Percentiles rank a stretch among this genome's conserved stretches.
Conservation (phyloP, 1,140 invertebrate species). For the Dendrolimus punctatus region DNA sequence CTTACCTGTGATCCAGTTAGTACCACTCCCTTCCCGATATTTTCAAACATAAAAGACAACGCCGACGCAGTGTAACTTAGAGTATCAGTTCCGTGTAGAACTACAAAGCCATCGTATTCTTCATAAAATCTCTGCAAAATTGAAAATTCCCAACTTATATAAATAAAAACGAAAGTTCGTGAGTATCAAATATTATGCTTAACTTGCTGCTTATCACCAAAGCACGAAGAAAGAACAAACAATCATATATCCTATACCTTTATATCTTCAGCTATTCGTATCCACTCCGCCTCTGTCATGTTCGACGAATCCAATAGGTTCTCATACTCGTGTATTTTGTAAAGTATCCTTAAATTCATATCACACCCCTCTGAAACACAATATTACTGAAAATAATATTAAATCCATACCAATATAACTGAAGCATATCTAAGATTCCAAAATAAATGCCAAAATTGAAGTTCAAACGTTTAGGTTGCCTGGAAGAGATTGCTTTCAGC, state of each 20-base stretch:
- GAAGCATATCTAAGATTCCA: neutral
- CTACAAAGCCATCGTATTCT: slow-evolving; percentile 93
- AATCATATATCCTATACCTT: slow-evolving; percentile 73
- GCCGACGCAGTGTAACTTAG: slow-evolving; percentile 96
- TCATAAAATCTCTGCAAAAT: slow-evolving; percentile 81
- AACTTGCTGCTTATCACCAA: too few species aligned
- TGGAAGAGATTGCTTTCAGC: too few species aligned
- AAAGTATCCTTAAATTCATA: slow-evolving; percentile 77
- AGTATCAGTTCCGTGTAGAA: slow-evolving; percentile 98
- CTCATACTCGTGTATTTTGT: slow-evolving; percentile 90
- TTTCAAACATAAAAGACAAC: slow-evolving; percentile 97
- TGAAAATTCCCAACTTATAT: neutral
- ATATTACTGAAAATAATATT: neutral
- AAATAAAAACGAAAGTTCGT: neutral
- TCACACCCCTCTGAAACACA: slow-evolving; percentile 50
- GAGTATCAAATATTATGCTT: neutral
- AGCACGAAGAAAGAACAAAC: neutral
- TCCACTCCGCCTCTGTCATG: slow-evolving; percentile 94
- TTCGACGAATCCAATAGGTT: slow-evolving; percentile 94
- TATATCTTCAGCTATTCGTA: slow-evolving; percentile 90
- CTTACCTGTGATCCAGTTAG: slow-evolving; percentile 90
- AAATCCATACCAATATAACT: neutral
- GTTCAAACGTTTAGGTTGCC: too few species aligned
- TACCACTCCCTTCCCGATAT: slow-evolving; percentile 96
- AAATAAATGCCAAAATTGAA: neutral